phyloP scores from a whole-genome alignment of 2,113 vertebrate genomes.

The human region GRCh38 chr13:93147501-93148000 shows the following conservation, averaged over 20 bases:
- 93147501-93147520: background rate
- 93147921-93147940: background rate
- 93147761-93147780: background rate
- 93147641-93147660: background rate
- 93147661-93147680: accelerated
- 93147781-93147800: background rate
- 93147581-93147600: background rate
- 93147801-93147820: accelerated
- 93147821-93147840: background rate
- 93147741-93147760: background rate
- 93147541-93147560: background rate
- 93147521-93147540: background rate
- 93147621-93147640: background rate
- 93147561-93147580: background rate
- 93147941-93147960: background rate
- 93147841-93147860: accelerated
- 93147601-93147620: background rate
- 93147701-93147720: background rate
- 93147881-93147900: background rate
- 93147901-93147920: background rate
- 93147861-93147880: background rate
- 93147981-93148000: background rate
- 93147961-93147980: background rate
- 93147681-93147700: background rate
- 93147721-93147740: background rate